These are phyloP conservation scores for Plecotus auritus DNA, from an alignment of 2,113 vertebrate species.

Conservation along the genomic window DNA sequence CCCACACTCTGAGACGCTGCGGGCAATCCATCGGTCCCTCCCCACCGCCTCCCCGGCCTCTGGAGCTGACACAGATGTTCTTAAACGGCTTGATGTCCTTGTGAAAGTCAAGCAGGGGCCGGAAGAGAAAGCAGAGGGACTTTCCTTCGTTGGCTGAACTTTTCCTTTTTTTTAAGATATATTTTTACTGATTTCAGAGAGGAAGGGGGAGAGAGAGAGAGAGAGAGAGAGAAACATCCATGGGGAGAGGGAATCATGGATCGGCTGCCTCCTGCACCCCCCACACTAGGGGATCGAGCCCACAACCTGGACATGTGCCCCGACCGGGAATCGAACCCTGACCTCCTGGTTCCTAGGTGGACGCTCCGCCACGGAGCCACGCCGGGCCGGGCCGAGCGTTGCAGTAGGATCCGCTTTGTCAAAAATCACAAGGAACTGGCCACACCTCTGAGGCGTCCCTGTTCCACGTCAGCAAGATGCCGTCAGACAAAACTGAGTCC, in stretches of 20 bases:
- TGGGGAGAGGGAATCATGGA: too few species aligned
- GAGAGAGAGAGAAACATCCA: too few species aligned
- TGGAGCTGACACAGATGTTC: not conserved
- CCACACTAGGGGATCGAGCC: too few species aligned
- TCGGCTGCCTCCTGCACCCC: too few species aligned
- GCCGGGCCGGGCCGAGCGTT: not conserved
- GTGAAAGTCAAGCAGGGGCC: not conserved
- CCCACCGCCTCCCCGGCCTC: not conserved
- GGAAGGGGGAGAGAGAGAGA: too few species aligned
- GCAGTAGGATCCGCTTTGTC: not conserved
- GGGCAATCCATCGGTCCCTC: not conserved
- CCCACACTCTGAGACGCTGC: not conserved
- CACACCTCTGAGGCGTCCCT: not conserved
- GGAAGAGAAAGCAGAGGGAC: not conserved
- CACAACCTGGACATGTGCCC: too few species aligned
- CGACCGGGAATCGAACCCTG: too few species aligned
- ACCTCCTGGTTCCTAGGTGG: too few species aligned
- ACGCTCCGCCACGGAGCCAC: too few species aligned
- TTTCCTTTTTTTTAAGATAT: not conserved
- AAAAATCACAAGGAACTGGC: not conserved
- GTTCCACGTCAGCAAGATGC: not conserved
- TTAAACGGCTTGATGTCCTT: not conserved
- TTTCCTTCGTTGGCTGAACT: not conserved
- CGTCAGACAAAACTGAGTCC: not conserved
- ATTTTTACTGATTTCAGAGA: too few species aligned